A percentile compares a stretch with the other conserved stretches of the same genome.
Evolutionary conservation across 2,888 invertebrate genomes (phyloP).

Genomic region (Dicyrtoma fusca): DNA sequence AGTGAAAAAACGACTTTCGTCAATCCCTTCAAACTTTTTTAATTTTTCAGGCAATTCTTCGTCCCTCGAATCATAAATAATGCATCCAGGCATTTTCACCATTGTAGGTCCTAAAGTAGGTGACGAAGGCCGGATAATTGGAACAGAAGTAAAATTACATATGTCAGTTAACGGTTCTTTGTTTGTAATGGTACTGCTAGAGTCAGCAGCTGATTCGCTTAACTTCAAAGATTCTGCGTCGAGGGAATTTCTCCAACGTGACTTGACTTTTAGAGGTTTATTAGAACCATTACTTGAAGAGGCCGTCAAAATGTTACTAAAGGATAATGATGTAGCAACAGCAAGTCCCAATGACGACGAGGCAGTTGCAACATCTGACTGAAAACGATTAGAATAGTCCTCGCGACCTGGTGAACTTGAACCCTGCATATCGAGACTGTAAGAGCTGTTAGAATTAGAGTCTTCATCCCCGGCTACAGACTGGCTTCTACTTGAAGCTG

Average conservation of each 20-base stretch:
- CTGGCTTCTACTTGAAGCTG: conserved; percentile 40
- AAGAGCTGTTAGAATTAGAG: conserved; percentile 44
- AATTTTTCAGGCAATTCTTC: conserved; percentile 66
- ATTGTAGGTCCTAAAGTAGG: conserved; percentile 31
- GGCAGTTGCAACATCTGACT: neutral
- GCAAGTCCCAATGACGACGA: conserved; percentile 56
- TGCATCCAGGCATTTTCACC: conserved; percentile 46
- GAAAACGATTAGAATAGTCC: neutral
- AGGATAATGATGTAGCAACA: conserved; percentile 47
- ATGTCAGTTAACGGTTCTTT: neutral
- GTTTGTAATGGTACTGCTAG: conserved; percentile 7
- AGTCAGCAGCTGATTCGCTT: neutral
- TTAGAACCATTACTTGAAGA: conserved; percentile 58
- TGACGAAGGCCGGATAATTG: neutral
- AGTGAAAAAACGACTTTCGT: conserved; percentile 82
- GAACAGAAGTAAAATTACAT: conserved; percentile 18
- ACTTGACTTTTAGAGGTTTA: conserved; percentile 78
- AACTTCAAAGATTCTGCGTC: conserved; percentile 64
- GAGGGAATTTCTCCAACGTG: conserved; percentile 75
- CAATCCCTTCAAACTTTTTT: conserved; percentile 77
- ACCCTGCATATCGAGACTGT: conserved; percentile 29
- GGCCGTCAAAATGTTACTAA: conserved; percentile 33
- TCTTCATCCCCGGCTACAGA: conserved; percentile 48
- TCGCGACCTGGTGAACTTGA: conserved; percentile 25
- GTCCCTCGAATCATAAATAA: conserved; percentile 45